A percentile compares a stretch with the other conserved stretches of the same genome.
Conservation (phyloP, 1,140 invertebrate species). For the Eulimnadia texana region DNA sequence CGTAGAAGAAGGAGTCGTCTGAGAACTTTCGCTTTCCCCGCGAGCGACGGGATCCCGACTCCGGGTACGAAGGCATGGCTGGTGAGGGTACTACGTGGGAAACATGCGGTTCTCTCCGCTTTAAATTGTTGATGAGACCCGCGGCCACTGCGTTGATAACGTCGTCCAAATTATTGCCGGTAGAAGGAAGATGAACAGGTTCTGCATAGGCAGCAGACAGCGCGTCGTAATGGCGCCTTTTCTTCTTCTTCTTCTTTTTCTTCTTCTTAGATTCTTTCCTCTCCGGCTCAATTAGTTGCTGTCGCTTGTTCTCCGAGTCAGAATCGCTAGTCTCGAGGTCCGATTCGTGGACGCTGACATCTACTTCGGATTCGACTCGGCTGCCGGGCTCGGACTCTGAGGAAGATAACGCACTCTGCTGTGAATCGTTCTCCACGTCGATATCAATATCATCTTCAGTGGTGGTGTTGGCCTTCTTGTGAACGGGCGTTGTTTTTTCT, state of each 20-base stretch:
- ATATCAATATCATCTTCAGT: slow-evolving; percentile 12
- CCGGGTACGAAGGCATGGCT: no score
- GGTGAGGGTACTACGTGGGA: no score
- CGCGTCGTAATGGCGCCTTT: background rate
- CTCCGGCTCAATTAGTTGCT: background rate
- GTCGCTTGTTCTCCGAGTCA: slow-evolving; percentile 28
- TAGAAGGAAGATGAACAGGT: background rate
- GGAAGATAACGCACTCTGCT: background rate
- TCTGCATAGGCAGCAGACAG: background rate
- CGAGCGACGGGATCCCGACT: background rate
- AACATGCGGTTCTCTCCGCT: background rate
- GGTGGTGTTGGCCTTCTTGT: background rate
- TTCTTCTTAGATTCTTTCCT: slow-evolving; percentile 11
- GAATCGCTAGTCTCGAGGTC: slow-evolving; percentile 68
- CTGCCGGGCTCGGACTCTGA: slow-evolving; percentile 14
- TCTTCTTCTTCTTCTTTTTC: slow-evolving; percentile 12
- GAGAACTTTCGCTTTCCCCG: background rate
- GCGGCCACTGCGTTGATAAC: slow-evolving; percentile 5
- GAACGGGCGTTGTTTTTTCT: slow-evolving; percentile 19
- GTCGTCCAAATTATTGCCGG: slow-evolving; percentile 6
- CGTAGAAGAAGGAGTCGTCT: slow-evolving; percentile 5
- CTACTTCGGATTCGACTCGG: slow-evolving; percentile 13
- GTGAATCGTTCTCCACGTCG: slow-evolving; percentile 11
- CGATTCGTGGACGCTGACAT: slow-evolving; percentile 44
- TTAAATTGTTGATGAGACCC: background rate